Evolutionary conservation across 2,888 invertebrate species (phyloP), one percentile per base, ranked within the genome.

Genomic region (Stomorhina lunata): DNA sequence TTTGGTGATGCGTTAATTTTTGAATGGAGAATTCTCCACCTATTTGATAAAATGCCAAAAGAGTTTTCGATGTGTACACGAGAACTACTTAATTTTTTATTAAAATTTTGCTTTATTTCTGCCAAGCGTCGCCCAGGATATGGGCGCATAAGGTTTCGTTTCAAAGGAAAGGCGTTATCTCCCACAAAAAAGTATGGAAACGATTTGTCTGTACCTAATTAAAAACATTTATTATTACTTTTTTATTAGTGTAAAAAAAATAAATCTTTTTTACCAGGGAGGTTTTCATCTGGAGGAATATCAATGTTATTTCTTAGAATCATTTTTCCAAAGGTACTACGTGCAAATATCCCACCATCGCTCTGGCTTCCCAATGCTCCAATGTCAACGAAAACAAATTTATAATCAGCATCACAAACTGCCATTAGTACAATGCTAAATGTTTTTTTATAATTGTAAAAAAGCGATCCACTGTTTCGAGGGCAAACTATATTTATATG

Each of bases 371-470:
- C 66, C 15, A 61, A 61, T n/a, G 59, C 66, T 53, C 73, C 61
- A 29, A 81, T 55, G 63, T 81, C 78, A 12, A 73, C 73, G 63
- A 69, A 72, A 53, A 53, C 15, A 40, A 81, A 81, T n/a, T 68
- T 45, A 45, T 81, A 72, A 48, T 66, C 20, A 0, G 34, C 45
- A 17, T 75, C 65, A 32, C 65, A 75, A 5, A 29, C 65, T 15
- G 61, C 65, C 65, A 72, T 53, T 48, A 81, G 34, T 6, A 81
- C 43, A 66, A 76, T 55, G 55, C 76, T 77, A 59, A 73, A 68
- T 10, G 53, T 45, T 6, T 40, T 29, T 63, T 76, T 75, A 9
- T 80, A 69, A 20, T 75, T 75, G 17, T 32, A 80, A 53, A 68
- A 72, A n/a, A 43, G 37, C 29, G 57, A 66, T 15, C 57, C 65